Evolutionary conservation across 2,888 invertebrate genomes (phyloP).

Genomic region (Acanthococcus lagerstroemiae): DNA sequence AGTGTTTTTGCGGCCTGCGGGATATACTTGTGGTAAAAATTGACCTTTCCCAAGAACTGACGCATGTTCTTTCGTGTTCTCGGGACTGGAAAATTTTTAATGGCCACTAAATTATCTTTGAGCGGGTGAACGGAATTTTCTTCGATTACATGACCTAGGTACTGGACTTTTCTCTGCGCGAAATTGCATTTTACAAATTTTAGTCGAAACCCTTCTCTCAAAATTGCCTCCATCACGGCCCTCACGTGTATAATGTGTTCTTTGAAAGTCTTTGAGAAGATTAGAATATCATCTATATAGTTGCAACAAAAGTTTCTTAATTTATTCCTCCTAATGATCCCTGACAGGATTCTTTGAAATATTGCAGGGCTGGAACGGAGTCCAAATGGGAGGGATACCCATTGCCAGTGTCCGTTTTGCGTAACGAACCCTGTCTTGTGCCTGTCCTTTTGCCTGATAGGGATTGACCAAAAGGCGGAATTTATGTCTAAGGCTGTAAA

Average conservation of each 20-base stretch:
- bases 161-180: slow-evolving; percentile 1
- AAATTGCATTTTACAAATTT: slow-evolving; percentile 24
- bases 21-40: slow-evolving; percentile 20
- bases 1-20: slow-evolving; percentile 5
- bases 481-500: slow-evolving; percentile 40
- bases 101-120: slow-evolving; percentile 18
- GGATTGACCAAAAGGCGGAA: slow-evolving; percentile 40
- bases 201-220: slow-evolving; percentile 15
- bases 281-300: background rate
- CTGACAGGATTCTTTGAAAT: too few species aligned
- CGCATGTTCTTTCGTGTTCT: slow-evolving; percentile 17
- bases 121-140: slow-evolving; percentile 22
- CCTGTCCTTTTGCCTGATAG: slow-evolving; percentile 3
- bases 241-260: slow-evolving; percentile 35
- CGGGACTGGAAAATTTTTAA: slow-evolving; percentile 18
- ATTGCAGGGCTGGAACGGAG: background rate
- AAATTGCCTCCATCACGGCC: too few species aligned
- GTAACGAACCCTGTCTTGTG: slow-evolving; percentile 21
- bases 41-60: slow-evolving; percentile 23
- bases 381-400: background rate
- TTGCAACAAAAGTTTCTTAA: too few species aligned
- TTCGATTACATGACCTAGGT: slow-evolving; percentile 24
- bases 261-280: slow-evolving; percentile 35
- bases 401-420: slow-evolving; percentile 7
- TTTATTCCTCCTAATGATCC: too few species aligned